Evolutionary conservation across 2,113 vertebrate genomes (phyloP), one percentile per base, ranked within the genome.

Genomic region (Scartelaos histophorus): DNA sequence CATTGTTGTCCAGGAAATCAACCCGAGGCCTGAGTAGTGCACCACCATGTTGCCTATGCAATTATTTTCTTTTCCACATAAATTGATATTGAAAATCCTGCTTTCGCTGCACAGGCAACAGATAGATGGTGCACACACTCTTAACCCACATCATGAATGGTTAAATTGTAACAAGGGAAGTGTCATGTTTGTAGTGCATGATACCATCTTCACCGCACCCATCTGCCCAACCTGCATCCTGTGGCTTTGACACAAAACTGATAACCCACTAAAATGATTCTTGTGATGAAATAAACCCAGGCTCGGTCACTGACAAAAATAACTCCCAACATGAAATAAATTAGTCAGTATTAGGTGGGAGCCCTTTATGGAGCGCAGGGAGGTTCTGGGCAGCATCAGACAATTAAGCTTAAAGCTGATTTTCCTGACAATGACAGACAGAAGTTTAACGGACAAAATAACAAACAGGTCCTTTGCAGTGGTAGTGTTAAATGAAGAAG

Each of bases 221-320:
- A 62, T 24, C 49, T 65, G 77, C 64, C 66, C 49, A 65, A 19
- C 57, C 47, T 72, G 70, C 16, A 84, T 85, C 80, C 80, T 82
- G 80, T 58, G 34, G 29, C 64, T 19, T 0, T 34, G 1, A 73
- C 25, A 35, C 35, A 66, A 71, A 69, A 43, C 68, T 29, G 16
- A 22, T 45, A 45, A 17, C 10, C 47, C 24, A 61, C 58, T 61
- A 61, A 34, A 61, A 61, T 61, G 34, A 61, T 25, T 61, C 25
- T 54, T n/a, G 24, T 25, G 22, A 58, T 25, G 56, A 13, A 58
- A 58, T 25, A 58, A 58, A 25, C 13, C 22, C 58, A 61, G 58
- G 15, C 15, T 2, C 3, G 15, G 21, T 58, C 21, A 58, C 56
- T 58, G n/a, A 9, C 7, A 17, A 54, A 21, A n/a, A 54, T 54